Base-by-base conservation (phyloP, 2,113 vertebrate genomes). In the Trichechus manatus region DNA sequence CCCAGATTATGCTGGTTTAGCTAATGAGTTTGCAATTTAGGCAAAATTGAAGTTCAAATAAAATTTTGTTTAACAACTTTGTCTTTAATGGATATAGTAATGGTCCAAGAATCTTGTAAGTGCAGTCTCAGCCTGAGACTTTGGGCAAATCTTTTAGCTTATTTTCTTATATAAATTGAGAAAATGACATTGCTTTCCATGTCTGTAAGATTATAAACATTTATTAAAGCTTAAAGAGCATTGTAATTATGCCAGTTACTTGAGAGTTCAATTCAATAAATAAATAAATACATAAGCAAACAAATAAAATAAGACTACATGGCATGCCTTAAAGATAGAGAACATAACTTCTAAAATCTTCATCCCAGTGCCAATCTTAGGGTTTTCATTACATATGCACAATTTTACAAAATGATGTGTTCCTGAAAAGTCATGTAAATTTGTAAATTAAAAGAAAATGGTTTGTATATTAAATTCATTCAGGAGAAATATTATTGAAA, bases 201-300 rank as follows among this genome's bases (percentile, higher is more conserved):
- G 4, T 39, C 27, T 50, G 1, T 63, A 3, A 56, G 27, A 1
- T 74, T 89, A 39, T 13, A 78, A 42, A 2, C 31, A 47, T 47
- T 39, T 13, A 70, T 91, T 44, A 70, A 86, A 86, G 1, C 22
- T 64, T 3, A 61, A 29, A 83, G 9, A 90, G 5, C 33, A 25
- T 19, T 61, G 31, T 25, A 5, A 17, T 42, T 29, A 47, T 90
- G 39, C 6, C 47, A 70, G 1, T 50, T 77, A 84, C 42, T 44
- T 87, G 44, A 61, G n/a, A 80, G 20, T 66, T 80, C 6, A 64
- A 53, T 66, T 80, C 6, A 64, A 53, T 63, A 80, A 66, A 39
- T 74, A 74, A 77, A 80, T 92, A 84, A 11, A 84, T 82, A n/a
- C 22, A 78, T 22, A 66, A 66, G 63, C 29, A 88, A 95, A 77